These are phyloP conservation scores for Eurytoma californica DNA, from an alignment of 2,888 invertebrate genomes.

Conservation along the genomic window DNA sequence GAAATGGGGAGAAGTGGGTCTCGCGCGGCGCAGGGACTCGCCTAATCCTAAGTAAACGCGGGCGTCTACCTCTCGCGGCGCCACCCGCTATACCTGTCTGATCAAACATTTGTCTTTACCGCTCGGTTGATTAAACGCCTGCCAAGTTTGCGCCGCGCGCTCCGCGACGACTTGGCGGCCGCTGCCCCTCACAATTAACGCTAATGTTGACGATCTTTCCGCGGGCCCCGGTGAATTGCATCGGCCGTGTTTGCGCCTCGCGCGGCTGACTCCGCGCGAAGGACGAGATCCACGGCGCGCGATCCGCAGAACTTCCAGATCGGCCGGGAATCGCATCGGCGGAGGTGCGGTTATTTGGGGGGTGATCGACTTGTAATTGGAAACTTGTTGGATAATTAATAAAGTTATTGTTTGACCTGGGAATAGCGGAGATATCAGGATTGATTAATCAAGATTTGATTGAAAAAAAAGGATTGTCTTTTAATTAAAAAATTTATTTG, in stretches of 20 bases:
- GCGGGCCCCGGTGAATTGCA: background rate
- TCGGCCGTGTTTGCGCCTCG: too few species aligned
- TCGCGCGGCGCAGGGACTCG: constrained; percentile 46
- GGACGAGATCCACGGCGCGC: background rate
- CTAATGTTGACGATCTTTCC: constrained; percentile 20
- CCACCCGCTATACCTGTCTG: constrained; percentile 63
- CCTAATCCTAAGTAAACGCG: constrained; percentile 70
- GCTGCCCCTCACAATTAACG: constrained; percentile 21
- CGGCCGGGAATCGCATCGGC: too few species aligned
- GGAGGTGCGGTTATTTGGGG: too few species aligned
- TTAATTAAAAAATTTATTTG: too few species aligned
- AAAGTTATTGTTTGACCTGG: too few species aligned
- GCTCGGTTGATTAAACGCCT: constrained; percentile 72
- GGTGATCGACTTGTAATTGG: too few species aligned
- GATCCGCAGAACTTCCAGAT: background rate
- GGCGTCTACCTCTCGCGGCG: constrained; percentile 31
- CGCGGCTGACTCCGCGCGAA: too few species aligned
- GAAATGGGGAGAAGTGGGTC: too few species aligned
- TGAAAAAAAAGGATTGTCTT: too few species aligned
- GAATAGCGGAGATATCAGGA: too few species aligned
- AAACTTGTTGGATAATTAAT: too few species aligned
- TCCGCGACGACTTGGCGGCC: background rate
- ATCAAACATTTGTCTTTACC: constrained; percentile 74
- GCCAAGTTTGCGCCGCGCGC: constrained; percentile 51
- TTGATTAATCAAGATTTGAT: too few species aligned